phyloP scores from a whole-genome alignment of 30 jellyfish, hydroid and myxozoan species.

The Hydractinia echinata region DNA sequence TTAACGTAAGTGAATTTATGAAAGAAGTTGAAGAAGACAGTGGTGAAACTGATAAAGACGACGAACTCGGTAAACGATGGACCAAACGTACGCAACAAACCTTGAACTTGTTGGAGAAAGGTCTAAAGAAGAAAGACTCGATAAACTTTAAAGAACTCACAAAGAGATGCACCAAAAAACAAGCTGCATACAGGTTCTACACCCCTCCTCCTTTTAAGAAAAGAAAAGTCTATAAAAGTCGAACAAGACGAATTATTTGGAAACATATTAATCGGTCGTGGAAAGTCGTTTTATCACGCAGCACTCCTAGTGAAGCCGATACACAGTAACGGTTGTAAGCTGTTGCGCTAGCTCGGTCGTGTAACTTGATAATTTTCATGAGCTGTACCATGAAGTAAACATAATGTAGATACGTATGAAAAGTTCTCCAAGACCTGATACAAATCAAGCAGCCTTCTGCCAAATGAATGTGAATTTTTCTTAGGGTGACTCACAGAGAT shows the following conservation, averaged over 20 bases:
- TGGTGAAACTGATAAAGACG: conserved; percentile 38
- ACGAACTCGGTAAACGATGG: conserved; percentile 76
- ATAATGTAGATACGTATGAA: too few relatives aligned
- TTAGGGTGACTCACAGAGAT: too few relatives aligned
- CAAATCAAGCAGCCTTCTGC: too few relatives aligned
- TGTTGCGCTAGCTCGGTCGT: too few relatives aligned
- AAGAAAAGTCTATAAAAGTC: conserved; percentile 62
- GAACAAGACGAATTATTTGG: conserved; percentile 52
- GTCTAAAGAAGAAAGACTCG: conserved; percentile 37
- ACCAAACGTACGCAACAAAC: conserved; percentile 93
- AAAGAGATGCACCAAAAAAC: conserved; percentile 57
- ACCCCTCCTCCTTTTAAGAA: conserved; percentile 62
- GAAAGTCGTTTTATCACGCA: conserved; percentile 37
- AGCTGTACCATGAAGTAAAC: too few relatives aligned
- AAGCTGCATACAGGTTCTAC: conserved; percentile 79
- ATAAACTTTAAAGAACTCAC: conserved; percentile 41
- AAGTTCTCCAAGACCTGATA: too few relatives aligned
- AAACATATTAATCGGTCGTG: conserved; percentile 54
- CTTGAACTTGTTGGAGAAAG: conserved; percentile 57
- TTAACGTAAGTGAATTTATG: conserved; percentile 15
- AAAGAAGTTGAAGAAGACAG: conserved; percentile 43
- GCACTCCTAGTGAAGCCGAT: not conserved
- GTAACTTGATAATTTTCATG: too few relatives aligned
- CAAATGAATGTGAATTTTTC: too few relatives aligned
- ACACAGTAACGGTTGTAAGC: too few relatives aligned